Base-by-base conservation (phyloP, 2,888 invertebrate species). In the Dynastes hyllus region DNA sequence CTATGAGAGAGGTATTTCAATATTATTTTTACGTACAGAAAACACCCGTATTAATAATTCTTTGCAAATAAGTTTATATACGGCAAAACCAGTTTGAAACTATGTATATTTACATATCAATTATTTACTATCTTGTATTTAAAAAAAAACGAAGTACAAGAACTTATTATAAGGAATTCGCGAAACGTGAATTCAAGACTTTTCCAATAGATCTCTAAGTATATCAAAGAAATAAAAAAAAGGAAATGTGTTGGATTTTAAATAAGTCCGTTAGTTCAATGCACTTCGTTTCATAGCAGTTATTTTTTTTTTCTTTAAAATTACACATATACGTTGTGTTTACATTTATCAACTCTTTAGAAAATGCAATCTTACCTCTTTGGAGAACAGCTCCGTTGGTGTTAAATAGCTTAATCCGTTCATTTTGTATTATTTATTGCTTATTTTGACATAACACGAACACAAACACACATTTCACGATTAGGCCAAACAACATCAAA, bases 371-470 rank as follows among this genome's bases (percentile, higher is more conserved):
- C 78, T 76, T 71, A 80, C 80, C 80, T 80, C 80, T 55, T 76
- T 78, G 45, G 78, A 76, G 78, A 80, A 80, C 53, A 70, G 29
- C 69, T 80, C 80, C 45, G 76, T 70, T 65, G 80, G 78, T 67
- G 80, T 80, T 71, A 76, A 55, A 67, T 22, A 69, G 55, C 55
- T 55, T 27, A 78, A 63, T 76, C 78, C 80, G 76, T 78, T 78
- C 80, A 80, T 80, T 80, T 76, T 76, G 32, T 22, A 16, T 37
- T 61, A 61, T 78, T 77, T 70, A 73, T 73, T 55, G 37, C 67
- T 63, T 80, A 75, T 78, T 78, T 75, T 76, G 67, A 80, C 77
- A 78, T 58, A 78, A 80, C 80, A 78, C 78, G 75, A 65, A 65
- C 65, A 71, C 77, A 61, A 70, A 61, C 77, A 61, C 77, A 78